Evolutionary conservation across 2,888 invertebrate genomes (phyloP), one percentile per base, ranked within the genome.

Genomic region (Sphaerophoria taeniata): DNA sequence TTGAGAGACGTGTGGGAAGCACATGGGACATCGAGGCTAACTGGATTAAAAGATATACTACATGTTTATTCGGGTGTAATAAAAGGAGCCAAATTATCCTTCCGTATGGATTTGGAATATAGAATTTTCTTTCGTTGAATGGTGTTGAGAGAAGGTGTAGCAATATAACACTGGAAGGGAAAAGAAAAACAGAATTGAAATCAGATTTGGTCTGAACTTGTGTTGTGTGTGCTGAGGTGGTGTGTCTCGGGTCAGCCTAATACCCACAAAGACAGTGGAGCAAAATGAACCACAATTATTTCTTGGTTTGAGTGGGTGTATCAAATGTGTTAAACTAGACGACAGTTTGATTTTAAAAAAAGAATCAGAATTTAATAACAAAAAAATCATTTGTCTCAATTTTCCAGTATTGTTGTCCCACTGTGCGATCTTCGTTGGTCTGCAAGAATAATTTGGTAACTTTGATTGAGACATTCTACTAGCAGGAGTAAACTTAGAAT

Each of bases 11-110:
- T 63, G 69, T 43, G 67, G 73, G 61, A 33, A 60, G 72, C 86
- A 82, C 70, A 86, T 82, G 81, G 82, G 74, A 82, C 77, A 78
- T 55, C 78, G 55, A 78, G 74, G 73, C 82, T 86, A 86, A 86
- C 86, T 86, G 86, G 86, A 86, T 86, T 82, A 86, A 82, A 67
- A 82, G 86, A 86, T 86, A 77, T 86, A 78, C 82, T 82, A 86
- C 74, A 86, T 86, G 86, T 82, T 86, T 86, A 86, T 82, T 86
- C 86, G 82, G 82, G 77, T 86, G 86, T 86, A 82, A 86, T 86
- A 82, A 86, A 86, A 86, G 86, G 86, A 85, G 85, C 58, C 81
- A 85, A 85, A 85, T 85, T 85, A 85, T 85, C 81, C 85, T 85
- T 85, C 81, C 85, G 81, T 81, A 85, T 85, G 85, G 85, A 85